phyloP scores from a whole-genome alignment of 2,888 invertebrate species.

The Aproaerema taeniolella region DNA sequence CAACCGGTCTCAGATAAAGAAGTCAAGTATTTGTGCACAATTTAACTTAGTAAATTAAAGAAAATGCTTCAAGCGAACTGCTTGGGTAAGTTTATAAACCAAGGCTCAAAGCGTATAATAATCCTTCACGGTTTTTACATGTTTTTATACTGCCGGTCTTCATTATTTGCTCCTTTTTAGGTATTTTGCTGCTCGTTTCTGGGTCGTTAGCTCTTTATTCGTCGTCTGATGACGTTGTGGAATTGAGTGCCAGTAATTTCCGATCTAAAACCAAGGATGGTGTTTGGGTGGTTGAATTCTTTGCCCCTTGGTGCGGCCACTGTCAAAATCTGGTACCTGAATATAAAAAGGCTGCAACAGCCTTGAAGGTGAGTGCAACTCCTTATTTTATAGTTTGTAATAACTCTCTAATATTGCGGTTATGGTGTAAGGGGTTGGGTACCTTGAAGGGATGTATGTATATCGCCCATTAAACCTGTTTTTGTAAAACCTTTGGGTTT shows the following conservation, averaged over 20 bases:
- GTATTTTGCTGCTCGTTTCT: conserved; percentile 51
- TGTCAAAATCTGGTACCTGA: conserved; percentile 94
- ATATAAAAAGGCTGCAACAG: conserved; percentile 94
- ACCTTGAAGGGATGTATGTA: no score
- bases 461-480: no score
- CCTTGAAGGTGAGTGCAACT: conserved; percentile 90
- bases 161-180: no score
- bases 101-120: conserved; percentile 36
- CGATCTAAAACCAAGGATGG: conserved; percentile 90
- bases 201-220: conserved; percentile 78
- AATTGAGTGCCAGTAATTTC: conserved; percentile 92
- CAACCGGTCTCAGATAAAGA: no score
- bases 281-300: conserved; percentile 97
- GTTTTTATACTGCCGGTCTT: conserved; percentile 30
- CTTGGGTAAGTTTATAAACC: conserved; percentile 60
- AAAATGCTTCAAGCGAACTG: conserved; percentile 51
- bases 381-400: no score
- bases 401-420: no score
- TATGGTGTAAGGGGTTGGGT: no score
- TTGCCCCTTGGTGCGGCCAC: conserved; percentile 97
- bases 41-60: conserved; percentile 33
- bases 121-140: conserved; percentile 22
- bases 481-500: no score
- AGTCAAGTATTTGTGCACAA: no score
- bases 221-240: conserved; percentile 86